Evolutionary conservation across 2,113 vertebrate species (phyloP).

Genomic region (Heterocephalus glaber): DNA sequence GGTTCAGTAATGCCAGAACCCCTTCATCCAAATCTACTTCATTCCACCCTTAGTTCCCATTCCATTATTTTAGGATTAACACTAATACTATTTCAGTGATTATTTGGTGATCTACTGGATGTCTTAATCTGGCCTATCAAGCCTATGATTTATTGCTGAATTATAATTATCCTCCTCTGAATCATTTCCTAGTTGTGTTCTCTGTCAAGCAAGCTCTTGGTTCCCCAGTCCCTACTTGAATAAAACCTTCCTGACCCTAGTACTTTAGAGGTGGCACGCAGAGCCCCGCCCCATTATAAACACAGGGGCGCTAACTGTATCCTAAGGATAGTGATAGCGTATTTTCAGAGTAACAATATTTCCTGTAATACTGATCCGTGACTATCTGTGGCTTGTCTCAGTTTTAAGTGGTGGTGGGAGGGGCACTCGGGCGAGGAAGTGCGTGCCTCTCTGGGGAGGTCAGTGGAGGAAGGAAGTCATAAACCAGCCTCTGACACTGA

Average conservation of each 20-base stretch:
- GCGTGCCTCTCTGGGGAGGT: neutral
- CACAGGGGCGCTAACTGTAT: neutral
- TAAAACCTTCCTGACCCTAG: neutral
- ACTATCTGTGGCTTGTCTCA: neutral
- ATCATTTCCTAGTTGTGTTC: neutral
- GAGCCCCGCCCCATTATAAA: neutral
- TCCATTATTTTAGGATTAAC: conserved; percentile 29
- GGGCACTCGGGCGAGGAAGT: neutral
- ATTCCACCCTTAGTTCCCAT: neutral
- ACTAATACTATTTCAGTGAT: conserved; percentile 38
- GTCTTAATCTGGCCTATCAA: conserved; percentile 4
- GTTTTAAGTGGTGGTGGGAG: neutral
- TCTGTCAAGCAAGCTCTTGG: conserved; percentile 35
- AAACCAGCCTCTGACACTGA: neutral
- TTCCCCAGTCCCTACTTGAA: neutral
- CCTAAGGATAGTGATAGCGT: neutral
- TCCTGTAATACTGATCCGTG: neutral
- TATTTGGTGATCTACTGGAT: conserved; percentile 19
- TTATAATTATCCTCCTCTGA: neutral
- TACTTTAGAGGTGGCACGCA: neutral
- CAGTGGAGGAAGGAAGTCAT: neutral
- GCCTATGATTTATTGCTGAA: neutral
- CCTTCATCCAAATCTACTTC: conserved; percentile 5
- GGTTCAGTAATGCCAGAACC: conserved; percentile 34
- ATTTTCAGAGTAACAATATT: conserved; percentile 1